Conservation (phyloP, 1,140 invertebrate genomes). For the Ips nitidus region DNA sequence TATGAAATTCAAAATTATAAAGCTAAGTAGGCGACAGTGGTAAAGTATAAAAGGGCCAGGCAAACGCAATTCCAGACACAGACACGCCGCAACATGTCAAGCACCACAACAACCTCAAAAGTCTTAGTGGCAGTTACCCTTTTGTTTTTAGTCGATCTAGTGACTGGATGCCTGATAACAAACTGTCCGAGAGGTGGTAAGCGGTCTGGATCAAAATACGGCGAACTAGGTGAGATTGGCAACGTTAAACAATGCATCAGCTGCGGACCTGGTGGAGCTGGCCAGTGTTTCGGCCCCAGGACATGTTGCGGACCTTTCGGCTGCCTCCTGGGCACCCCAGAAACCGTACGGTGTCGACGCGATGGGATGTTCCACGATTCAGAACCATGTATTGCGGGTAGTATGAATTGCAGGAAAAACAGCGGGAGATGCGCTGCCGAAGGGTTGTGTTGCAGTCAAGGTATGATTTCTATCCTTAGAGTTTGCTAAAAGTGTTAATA, state of each 20-base stretch:
- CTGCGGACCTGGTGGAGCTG: conserved; percentile 54
- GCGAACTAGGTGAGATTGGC: conserved; percentile 40
- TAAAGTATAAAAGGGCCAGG: background rate
- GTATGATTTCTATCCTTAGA: conserved; percentile 41
- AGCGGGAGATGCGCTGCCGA: conserved; percentile 57
- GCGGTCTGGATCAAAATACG: conserved; percentile 50
- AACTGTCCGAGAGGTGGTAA: conserved; percentile 60
- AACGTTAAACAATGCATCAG: conserved; percentile 53
- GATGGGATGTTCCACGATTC: conserved; percentile 50
- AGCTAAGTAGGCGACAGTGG: conserved; percentile 1
- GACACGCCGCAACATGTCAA: no score
- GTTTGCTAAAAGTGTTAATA: background rate
- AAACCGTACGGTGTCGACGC: conserved; percentile 54
- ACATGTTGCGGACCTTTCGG: conserved; percentile 60
- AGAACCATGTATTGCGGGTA: conserved; percentile 57
- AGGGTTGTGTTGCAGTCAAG: conserved; percentile 59
- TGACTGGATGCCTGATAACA: conserved; percentile 56
- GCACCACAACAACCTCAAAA: no score
- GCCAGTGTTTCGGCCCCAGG: conserved; percentile 58
- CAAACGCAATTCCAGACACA: background rate
- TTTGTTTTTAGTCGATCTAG: background rate
- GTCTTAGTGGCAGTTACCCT: background rate
- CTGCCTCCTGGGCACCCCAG: conserved; percentile 55
- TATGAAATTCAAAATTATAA: background rate
- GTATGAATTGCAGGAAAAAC: conserved; percentile 55